phyloP scores from a whole-genome alignment of 2,888 invertebrate genomes.

The Furcula furcula region DNA sequence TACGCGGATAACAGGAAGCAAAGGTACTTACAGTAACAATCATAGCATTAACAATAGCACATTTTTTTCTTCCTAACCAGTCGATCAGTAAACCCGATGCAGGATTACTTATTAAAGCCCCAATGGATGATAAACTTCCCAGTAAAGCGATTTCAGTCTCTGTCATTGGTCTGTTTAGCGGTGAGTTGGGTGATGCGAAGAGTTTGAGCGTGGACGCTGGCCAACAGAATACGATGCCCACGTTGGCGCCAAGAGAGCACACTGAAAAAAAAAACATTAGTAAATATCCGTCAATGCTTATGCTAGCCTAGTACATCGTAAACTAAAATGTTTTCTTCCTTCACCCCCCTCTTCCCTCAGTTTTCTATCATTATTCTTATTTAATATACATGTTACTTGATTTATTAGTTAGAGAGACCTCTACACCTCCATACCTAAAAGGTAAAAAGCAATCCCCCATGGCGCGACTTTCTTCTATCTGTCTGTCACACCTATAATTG shows the following conservation, averaged over 20 bases:
- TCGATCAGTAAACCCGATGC: slow-evolving; percentile 41
- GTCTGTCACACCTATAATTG: too few species aligned
- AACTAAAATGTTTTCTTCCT: too few species aligned
- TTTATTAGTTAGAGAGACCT: too few species aligned
- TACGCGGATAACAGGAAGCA: too few species aligned
- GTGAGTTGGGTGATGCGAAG: slow-evolving; percentile 49
- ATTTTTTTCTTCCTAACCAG: slow-evolving; percentile 43
- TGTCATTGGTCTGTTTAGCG: slow-evolving; percentile 48
- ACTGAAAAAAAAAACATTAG: slow-evolving; percentile 8
- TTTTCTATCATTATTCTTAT: too few species aligned
- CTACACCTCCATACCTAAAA: too few species aligned
- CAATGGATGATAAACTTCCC: slow-evolving; percentile 53
- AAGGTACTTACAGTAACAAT: slow-evolving; percentile 38
- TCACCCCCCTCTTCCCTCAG: too few species aligned
- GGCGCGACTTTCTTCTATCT: too few species aligned
- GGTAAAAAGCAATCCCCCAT: too few species aligned
- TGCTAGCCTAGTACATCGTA: too few species aligned
- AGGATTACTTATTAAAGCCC: slow-evolving; percentile 45
- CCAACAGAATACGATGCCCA: slow-evolving; percentile 55
- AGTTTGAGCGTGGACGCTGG: slow-evolving; percentile 52
- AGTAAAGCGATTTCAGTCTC: slow-evolving; percentile 47
- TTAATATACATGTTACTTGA: too few species aligned
- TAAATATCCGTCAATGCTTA: too few species aligned
- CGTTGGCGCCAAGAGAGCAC: slow-evolving; percentile 16
- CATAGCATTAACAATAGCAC: slow-evolving; percentile 35